Base-by-base conservation (phyloP, 1,140 invertebrate genomes). In the Diachasmimorpha longicaudata region DNA sequence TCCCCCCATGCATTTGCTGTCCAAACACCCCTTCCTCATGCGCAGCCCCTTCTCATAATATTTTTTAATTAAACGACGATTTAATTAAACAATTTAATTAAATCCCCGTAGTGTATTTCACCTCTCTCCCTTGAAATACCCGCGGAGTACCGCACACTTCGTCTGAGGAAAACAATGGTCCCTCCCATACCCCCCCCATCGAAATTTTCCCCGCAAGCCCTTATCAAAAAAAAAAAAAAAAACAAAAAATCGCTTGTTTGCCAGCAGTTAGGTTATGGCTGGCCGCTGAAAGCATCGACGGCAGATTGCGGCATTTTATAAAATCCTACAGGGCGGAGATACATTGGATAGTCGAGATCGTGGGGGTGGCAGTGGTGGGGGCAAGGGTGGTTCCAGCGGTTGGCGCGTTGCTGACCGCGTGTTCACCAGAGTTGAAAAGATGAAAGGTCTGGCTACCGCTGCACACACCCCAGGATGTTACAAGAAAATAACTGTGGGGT, bases 41-140 rank as follows among this genome's bases (percentile, higher is more conserved):
- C 11, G n/a, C 52, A 31, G 52, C 52, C 42, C 42, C 39, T 4
- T 1, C 39, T 13, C 11, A 67, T 44, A 23, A 73, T 75, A 72
- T 82, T 80, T 81, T 80, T 80, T 81, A 82, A 81, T 82, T 16
- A 81, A 81, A 77, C 48, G 66, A 31, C 78, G 71, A 76, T 80
- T 79, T 82, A 80, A 82, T 80, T 80, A 81, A 79, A 78, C 66
- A 39, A 75, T 79, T 77, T 79, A 81, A 80, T 81, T 78, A 81
- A 79, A 77, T 37, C 31, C 48, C 23, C 36, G 16, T 44, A 42
- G 25, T 71, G 58, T 46, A 66, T 48, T 36, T 19, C 67, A 21
- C n/a, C 5, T 71, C 14, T 48, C 21, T 68, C 72, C 25, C 39
- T 4, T 13, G 55, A 44, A 31, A 55, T 66, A 46, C 52, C 5